These are phyloP conservation scores for Prostheceraeus crozeri DNA, from an alignment of 2,888 invertebrate genomes.

Conservation along the genomic window DNA sequence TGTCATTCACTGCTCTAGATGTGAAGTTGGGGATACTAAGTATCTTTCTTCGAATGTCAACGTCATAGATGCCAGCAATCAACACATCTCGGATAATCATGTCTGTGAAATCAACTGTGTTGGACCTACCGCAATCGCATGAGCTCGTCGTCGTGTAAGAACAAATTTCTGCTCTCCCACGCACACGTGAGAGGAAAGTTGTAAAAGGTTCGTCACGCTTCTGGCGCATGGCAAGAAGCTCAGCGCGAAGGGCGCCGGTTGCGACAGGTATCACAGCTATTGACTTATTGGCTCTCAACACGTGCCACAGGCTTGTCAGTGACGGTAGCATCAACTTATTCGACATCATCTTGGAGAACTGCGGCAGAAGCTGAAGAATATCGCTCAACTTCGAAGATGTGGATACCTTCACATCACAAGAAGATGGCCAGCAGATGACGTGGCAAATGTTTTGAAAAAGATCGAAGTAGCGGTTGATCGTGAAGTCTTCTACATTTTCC, in stretches of 20 bases:
- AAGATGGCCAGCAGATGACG: no score
- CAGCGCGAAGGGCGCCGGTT: slow-evolving; percentile 19
- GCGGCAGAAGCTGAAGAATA: no score
- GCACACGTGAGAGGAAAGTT: slow-evolving; percentile 29
- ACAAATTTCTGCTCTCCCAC: slow-evolving; percentile 3
- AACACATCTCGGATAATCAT: neutral
- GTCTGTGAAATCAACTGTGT: slow-evolving; percentile 6
- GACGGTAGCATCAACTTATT: no score
- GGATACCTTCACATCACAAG: no score
- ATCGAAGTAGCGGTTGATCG: no score
- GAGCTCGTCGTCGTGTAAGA: neutral
- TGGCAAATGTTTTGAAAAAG: no score
- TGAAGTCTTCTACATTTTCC: no score
- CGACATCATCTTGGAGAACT: no score
- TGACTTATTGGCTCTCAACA: slow-evolving; percentile 16
- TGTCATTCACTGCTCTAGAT: slow-evolving; percentile 7
- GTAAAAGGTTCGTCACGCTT: slow-evolving; percentile 23
- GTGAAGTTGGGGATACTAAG: slow-evolving; percentile 7
- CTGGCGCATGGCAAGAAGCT: slow-evolving; percentile 25
- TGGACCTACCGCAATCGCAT: no score
- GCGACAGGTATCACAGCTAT: slow-evolving; percentile 27
- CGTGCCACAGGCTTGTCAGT: no score
- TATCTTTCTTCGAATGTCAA: slow-evolving; percentile 21
- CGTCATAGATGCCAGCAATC: slow-evolving; percentile 14
- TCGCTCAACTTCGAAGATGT: no score